Base-by-base conservation (phyloP, 2,888 invertebrate species). In the Standfussiana lucernea region DNA sequence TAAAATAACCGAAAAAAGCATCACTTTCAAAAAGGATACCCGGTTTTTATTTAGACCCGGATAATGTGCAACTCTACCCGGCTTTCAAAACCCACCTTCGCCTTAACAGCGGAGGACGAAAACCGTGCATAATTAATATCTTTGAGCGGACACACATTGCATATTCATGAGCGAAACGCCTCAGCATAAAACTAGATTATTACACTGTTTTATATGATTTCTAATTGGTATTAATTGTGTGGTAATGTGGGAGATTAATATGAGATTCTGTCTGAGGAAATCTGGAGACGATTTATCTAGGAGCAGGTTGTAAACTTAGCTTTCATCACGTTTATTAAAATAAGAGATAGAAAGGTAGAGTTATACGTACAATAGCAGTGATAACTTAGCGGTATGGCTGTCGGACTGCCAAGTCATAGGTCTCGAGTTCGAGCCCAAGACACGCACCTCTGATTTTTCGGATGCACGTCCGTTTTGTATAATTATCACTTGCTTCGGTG, bases 61-160 rank as follows among this genome's bases (percentile, higher is more conserved):
- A 47, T 73, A 68, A 56, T 68, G 73, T 37, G 10, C 59, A 83
- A n/a, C n/a, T 61, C 0, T 1, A 78, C 15, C 53, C 70, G 28
- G 79, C 8, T 83, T 75, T 64, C 1, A 32, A 71, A 75, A 62
- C 5, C 5, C 1, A 50, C 2, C 82, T 86, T 86, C 87, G 78
- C 91, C 92, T 94, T 95, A 94, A 95, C 70, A 76, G 50, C 70
- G 59, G 87, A 89, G 93, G 91, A 91, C 91, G 90, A 92, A 93
- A 93, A 91, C 92, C 89, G 91, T 93, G 94, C 94, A 94, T 94
- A 95, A 95, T 94, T 95, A 94, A 95, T 94, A 94, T 93, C 91
- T 93, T 91, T 92, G 89, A 90, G 91, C 92, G 94, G 93, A 93
- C 94, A 94, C 91, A 93, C 90, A 87, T 86, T 95, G 94, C 92